phyloP scores from a whole-genome alignment of 2,113 vertebrate genomes.

The Sprattus sprattus region DNA sequence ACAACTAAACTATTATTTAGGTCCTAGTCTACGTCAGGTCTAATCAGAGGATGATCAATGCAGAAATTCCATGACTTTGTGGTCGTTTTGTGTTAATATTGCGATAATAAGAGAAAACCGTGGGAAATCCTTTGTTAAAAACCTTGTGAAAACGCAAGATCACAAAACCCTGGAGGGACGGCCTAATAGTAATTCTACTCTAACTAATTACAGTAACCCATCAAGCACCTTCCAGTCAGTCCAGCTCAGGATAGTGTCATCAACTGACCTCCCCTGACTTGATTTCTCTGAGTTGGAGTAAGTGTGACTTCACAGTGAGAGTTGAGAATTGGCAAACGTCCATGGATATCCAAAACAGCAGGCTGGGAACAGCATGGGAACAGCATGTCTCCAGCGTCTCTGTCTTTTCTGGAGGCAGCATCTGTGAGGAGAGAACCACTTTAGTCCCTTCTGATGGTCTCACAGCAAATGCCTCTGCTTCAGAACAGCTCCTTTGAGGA shows the following conservation, averaged over 20 bases:
- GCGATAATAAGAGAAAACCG: too few relatives aligned
- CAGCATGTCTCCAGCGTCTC: background rate
- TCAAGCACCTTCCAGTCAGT: background rate
- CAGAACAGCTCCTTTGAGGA: background rate
- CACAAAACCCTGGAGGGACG: too few relatives aligned
- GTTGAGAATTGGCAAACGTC: background rate
- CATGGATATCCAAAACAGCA: background rate
- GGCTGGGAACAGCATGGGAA: background rate
- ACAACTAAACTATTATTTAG: background rate
- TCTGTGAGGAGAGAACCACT: background rate
- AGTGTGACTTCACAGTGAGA: background rate
- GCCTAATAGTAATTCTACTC: too few relatives aligned
- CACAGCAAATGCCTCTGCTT: background rate
- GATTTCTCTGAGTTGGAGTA: background rate
- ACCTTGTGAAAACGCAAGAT: too few relatives aligned
- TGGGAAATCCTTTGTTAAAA: too few relatives aligned
- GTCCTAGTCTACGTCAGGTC: background rate
- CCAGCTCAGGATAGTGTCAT: background rate
- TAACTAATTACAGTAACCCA: too few relatives aligned
- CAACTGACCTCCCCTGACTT: background rate
- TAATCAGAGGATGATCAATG: too few relatives aligned
- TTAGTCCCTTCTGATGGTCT: background rate
- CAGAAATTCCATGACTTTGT: too few relatives aligned
- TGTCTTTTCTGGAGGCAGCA: background rate
- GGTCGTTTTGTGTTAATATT: too few relatives aligned